Evolutionary conservation across 2,113 vertebrate species (phyloP).

Genomic region (Chlorocebus sabaeus): DNA sequence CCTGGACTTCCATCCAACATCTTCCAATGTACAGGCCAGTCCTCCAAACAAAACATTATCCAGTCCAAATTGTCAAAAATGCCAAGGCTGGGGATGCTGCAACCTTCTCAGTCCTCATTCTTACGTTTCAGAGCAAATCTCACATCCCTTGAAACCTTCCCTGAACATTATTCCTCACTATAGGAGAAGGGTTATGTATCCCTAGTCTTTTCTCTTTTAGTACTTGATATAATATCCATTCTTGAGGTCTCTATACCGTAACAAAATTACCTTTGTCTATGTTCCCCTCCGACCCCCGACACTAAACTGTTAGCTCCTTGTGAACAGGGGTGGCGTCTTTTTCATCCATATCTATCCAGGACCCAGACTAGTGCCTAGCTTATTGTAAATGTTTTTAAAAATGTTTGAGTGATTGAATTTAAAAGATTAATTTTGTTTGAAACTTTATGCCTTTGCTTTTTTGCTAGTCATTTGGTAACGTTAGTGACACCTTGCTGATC

Average conservation of each 20-base stretch:
- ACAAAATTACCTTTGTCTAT: neutral
- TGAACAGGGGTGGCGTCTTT: neutral
- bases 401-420: neutral
- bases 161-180: neutral
- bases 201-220: neutral
- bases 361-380: neutral
- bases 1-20: neutral
- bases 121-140: neutral
- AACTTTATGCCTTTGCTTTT: neutral
- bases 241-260: neutral
- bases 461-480: neutral
- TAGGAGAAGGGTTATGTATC: neutral
- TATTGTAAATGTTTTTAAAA: neutral
- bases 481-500: neutral
- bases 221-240: neutral
- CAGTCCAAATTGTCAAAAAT: neutral
- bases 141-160: neutral
- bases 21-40: neutral
- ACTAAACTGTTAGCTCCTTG: neutral
- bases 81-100: fast-evolving
- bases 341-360: neutral
- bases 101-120: neutral
- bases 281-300: neutral
- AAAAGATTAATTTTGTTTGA: neutral
- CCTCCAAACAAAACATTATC: neutral